Evolutionary conservation across 2,113 vertebrate genomes (phyloP).

Genomic region (Laticauda laticaudata): DNA sequence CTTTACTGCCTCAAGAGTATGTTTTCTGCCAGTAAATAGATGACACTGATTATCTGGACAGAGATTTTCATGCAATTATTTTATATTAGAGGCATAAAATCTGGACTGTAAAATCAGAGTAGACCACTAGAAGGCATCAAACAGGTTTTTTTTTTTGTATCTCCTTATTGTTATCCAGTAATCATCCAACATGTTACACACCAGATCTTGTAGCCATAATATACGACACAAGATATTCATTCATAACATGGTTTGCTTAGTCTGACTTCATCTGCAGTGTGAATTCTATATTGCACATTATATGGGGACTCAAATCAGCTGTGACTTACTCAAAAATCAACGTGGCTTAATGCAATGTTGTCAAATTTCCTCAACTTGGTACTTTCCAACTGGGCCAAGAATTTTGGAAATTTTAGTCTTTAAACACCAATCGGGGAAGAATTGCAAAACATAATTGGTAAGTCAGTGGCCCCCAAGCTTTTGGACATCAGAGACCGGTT

Average conservation of each 20-base stretch:
- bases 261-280: background rate
- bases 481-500: too few species aligned
- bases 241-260: background rate
- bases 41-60: background rate
- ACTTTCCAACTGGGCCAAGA: background rate
- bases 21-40: background rate
- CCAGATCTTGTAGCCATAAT: background rate
- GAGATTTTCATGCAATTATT: slow-evolving; percentile 6
- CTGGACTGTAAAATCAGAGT: background rate
- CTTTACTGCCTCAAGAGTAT: background rate
- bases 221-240: background rate
- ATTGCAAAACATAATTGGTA: background rate
- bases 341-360: background rate
- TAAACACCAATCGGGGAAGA: background rate
- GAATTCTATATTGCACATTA: background rate
- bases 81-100: background rate
- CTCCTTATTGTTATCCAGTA: background rate
- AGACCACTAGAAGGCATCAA: background rate
- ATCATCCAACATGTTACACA: background rate
- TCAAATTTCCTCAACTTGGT: background rate
- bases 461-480: too few species aligned
- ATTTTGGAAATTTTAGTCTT: background rate
- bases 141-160: background rate
- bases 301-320: background rate
- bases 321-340: background rate